These are phyloP conservation scores for Geopemphigus sp. DNA, from an alignment of 1,140 invertebrate species.

Conservation along the genomic window DNA sequence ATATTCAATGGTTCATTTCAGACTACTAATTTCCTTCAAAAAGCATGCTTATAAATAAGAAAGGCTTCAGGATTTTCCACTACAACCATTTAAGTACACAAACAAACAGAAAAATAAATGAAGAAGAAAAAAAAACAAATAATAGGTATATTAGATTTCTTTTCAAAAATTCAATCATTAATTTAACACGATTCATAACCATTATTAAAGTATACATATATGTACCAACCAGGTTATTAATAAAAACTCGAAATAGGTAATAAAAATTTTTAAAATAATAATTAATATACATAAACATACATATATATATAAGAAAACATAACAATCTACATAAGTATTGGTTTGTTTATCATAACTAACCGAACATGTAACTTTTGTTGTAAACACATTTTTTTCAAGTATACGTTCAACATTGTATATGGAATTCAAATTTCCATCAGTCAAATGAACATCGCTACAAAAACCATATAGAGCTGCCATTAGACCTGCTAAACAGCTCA, in stretches of 20 bases:
- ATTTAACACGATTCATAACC: neutral
- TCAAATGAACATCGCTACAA: slow-evolving; percentile 64
- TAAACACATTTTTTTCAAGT: slow-evolving; percentile 63
- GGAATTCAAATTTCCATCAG: slow-evolving; percentile 76
- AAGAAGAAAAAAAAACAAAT: neutral
- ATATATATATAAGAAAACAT: neutral
- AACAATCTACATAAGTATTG: slow-evolving; percentile 9
- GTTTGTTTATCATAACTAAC: slow-evolving; percentile 39
- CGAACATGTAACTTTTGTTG: slow-evolving; percentile 56
- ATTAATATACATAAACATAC: slow-evolving; percentile 14
- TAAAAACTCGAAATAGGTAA: slow-evolving; percentile 8
- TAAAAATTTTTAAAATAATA: neutral
- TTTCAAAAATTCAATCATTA: slow-evolving; percentile 6
- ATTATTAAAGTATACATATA: neutral
- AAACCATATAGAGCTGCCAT: slow-evolving; percentile 68
- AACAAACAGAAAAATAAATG: slow-evolving; percentile 1
- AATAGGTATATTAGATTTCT: slow-evolving; percentile 1
- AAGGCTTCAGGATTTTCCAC: neutral
- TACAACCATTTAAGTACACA: slow-evolving; percentile 27
- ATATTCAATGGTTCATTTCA: slow-evolving; percentile 6
- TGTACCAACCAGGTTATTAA: neutral
- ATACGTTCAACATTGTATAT: slow-evolving; percentile 72
- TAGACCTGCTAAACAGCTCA: slow-evolving; percentile 79
- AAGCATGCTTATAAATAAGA: slow-evolving; percentile 33
- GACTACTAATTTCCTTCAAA: slow-evolving; percentile 21